Base-by-base conservation (phyloP, 2,113 vertebrate species). In the Xenopus laevis region DNA sequence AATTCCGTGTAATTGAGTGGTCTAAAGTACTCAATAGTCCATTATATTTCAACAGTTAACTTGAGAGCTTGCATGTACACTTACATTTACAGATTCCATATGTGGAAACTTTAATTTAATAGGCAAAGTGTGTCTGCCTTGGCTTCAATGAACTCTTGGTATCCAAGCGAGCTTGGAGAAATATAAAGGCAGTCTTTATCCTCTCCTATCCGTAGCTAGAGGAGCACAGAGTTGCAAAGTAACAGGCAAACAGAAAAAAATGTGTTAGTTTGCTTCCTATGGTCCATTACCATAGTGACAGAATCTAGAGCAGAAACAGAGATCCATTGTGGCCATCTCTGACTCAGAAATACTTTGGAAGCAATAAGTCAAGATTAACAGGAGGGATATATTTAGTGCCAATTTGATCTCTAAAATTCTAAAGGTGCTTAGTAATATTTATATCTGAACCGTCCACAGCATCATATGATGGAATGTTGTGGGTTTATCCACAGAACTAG, bases 131-230 rank as follows among this genome's bases (percentile, higher is more conserved):
- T 91, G 84, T 84, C 85, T 78, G 63, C 74, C 78, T 83, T 89
- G 87, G 87, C 84, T 84, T 79, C 63, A 81, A 71, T 84, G 68
- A 77, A 83, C 79, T 79, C 66, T 16, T 72, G 81, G 84, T 70
- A 82, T 84, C 83, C 83, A 83, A 69, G 81, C 4, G 0, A 82
- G 79, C 72, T 79, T 40, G 70, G 18, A 59, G 81, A 65, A 9
- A 72, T 86, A 90, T 87, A 91, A 89, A 91, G 87, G 73, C 80
- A 0, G 3, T 78, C 89, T 89, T 91, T 92, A 84, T 91, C 88
- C 81, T 65, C 63, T 53, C 23, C 80, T 60, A 46, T 59, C 18
- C 4, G 52, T 2, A 0, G 73, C 30, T 12, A 64, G 10, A 0
- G 2, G 83, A 82, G 81, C 82, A 0, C 60, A 79, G 67, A 58